Base-by-base conservation (phyloP, 2,113 vertebrate species). In the Pampusana beccarii region DNA sequence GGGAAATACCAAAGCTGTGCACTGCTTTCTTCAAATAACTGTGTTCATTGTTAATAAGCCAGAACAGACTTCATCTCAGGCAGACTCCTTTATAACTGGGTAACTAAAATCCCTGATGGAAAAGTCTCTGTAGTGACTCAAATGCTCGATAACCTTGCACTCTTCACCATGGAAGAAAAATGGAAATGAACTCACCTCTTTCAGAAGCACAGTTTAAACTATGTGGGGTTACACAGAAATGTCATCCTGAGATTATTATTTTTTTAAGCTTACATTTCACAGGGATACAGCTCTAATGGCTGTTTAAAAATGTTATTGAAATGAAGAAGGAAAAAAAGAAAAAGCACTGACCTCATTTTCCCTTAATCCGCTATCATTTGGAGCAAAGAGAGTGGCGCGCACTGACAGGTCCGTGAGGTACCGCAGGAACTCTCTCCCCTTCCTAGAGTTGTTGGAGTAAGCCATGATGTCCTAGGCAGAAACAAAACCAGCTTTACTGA, bases 331-430 rank as follows among this genome's bases (percentile, higher is more conserved):
- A 17, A 80, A 78, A 51, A 71, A 46, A 8, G 5, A 48, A 57
- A 50, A 4, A 15, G 1, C 2, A 0, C 98, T 98, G 83, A 99
- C 99, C 98, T 98, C 95, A 40, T 99, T 99, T 82, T 96, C 96
- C 16, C 73, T 92, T 38, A 99, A 97, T 8, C 98, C 98, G 0
- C 77, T 95, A 40, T 99, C 98, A 2, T 98, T 98, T 2, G 99
- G 99, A 33, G 99, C 99, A 44, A 99, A 99, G 54, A 99, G 98
- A 4, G 99, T 99, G 23, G 98, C 97, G 0, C 61, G 98, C 64
- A 96, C 81, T 1, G 98, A 98, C 69, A 98, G 95, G 96, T 99
- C 97, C 0, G 95, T 98, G 73, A 99, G 98, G 42, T 95, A 98
- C 57, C 48, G 97, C 78, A 99, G 72, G 74, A 99, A 99, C 1